Conservation (phyloP, 1,140 invertebrate genomes). For the Coelopa frigida region DNA sequence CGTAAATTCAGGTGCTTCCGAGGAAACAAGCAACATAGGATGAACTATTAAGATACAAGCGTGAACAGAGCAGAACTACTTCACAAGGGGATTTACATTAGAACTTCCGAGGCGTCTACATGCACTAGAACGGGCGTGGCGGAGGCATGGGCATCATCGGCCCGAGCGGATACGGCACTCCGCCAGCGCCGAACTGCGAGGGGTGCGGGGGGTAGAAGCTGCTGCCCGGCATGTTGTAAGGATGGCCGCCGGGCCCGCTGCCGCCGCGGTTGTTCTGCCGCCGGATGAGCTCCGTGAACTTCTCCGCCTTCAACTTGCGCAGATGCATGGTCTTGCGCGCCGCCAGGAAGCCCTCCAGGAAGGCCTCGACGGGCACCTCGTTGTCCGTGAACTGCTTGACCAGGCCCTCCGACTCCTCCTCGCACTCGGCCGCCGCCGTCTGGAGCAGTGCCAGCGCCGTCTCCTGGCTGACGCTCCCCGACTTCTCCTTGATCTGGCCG, state of each 20-base stretch:
- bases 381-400: slow-evolving; percentile 69
- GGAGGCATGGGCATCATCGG: slow-evolving; percentile 53
- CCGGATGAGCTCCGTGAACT: slow-evolving; percentile 71
- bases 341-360: slow-evolving; percentile 67
- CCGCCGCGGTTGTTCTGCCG: slow-evolving; percentile 39
- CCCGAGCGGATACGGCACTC: slow-evolving; percentile 50
- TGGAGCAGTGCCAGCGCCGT: slow-evolving; percentile 75
- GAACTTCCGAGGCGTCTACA: not conserved
- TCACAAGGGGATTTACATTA: too few relatives aligned
- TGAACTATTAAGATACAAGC: too few relatives aligned
- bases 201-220: slow-evolving; percentile 26
- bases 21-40: too few relatives aligned
- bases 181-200: slow-evolving; percentile 6
- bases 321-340: slow-evolving; percentile 70
- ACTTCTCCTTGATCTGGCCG: slow-evolving; percentile 59
- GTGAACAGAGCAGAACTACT: too few relatives aligned
- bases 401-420: slow-evolving; percentile 77
- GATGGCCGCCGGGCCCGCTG: slow-evolving; percentile 14
- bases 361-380: slow-evolving; percentile 66
- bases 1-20: too few relatives aligned
- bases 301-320: slow-evolving; percentile 76
- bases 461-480: slow-evolving; percentile 65
- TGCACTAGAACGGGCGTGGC: slow-evolving; percentile 20
- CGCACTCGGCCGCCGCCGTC: slow-evolving; percentile 75
- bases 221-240: slow-evolving; percentile 19